These are phyloP conservation scores for Myanophis thanlyinensis DNA, from an alignment of 2,113 vertebrate species.

Conservation along the genomic window DNA sequence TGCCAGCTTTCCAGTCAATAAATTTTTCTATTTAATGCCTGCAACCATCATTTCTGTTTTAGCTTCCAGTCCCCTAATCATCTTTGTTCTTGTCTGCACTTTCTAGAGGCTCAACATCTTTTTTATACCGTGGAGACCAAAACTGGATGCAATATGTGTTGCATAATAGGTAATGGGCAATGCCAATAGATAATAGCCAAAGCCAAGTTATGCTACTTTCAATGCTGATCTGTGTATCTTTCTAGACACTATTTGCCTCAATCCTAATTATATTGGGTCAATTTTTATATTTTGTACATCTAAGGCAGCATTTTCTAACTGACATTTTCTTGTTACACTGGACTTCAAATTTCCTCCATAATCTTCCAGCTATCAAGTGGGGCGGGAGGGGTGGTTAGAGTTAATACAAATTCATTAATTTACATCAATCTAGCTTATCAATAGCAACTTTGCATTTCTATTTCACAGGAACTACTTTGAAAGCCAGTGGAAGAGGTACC, in stretches of 20 bases:
- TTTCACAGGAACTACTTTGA: slow-evolving; percentile 77
- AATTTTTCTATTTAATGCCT: too few relatives aligned
- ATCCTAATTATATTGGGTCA: neutral
- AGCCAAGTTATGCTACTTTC: neutral
- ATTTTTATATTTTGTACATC: neutral
- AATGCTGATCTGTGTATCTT: neutral
- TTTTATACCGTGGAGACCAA: too few relatives aligned
- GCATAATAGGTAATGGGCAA: neutral
- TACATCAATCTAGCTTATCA: neutral
- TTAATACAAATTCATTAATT: neutral
- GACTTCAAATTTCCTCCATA: neutral
- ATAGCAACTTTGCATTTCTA: neutral
- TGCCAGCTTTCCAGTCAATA: neutral
- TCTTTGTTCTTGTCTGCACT: too few relatives aligned
- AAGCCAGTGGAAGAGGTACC: slow-evolving; percentile 73
- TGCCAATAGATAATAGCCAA: neutral
- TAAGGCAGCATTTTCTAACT: neutral
- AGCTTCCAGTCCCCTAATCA: too few relatives aligned
- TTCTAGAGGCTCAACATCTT: too few relatives aligned
- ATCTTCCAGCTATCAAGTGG: neutral
- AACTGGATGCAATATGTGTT: too few relatives aligned
- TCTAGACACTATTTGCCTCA: neutral
- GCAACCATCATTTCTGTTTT: neutral
- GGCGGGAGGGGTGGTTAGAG: neutral
- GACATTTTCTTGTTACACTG: neutral